Evolutionary conservation across 2,888 invertebrate genomes (phyloP).

Genomic region (Perizoma affinitatum): DNA sequence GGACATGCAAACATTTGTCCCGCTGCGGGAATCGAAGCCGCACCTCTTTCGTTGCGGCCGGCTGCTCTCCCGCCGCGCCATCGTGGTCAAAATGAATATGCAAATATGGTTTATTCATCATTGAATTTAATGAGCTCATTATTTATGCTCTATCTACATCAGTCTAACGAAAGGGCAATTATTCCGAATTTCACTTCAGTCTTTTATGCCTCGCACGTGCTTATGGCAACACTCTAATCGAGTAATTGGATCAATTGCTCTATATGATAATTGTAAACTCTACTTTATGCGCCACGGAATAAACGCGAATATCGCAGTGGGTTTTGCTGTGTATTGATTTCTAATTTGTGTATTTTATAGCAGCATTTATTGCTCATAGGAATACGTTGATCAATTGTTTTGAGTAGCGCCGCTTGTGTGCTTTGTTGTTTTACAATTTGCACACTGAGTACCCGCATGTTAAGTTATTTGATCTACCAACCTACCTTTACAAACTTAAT

Average conservation of each 20-base stretch:
- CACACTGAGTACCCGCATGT: constrained; percentile 59
- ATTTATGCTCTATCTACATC: constrained; percentile 33
- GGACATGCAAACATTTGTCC: no score
- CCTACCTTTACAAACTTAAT: constrained; percentile 35
- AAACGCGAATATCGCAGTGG: constrained; percentile 36
- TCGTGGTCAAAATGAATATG: no score
- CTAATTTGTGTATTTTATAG: constrained; percentile 69
- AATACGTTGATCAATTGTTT: constrained; percentile 54
- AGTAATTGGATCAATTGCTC: constrained; percentile 71
- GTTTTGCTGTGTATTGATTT: constrained; percentile 39
- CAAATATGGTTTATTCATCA: constrained; percentile 36
- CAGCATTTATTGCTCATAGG: constrained; percentile 62
- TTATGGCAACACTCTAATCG: constrained; percentile 47
- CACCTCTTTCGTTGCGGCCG: no score
- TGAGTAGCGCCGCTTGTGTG: constrained; percentile 43
- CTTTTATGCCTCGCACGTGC: constrained; percentile 58
- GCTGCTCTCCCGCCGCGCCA: no score
- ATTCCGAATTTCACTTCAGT: constrained; percentile 67
- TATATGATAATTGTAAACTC: constrained; percentile 58
- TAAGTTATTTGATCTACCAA: constrained; percentile 43
- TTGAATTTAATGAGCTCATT: constrained; percentile 50
- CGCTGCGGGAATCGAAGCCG: no score
- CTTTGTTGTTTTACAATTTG: constrained; percentile 59
- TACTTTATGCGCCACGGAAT: constrained; percentile 38
- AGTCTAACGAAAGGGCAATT: constrained; percentile 58